These are phyloP conservation scores for Pionites leucogaster DNA, from an alignment of 2,113 vertebrate genomes.

Conservation along the genomic window DNA sequence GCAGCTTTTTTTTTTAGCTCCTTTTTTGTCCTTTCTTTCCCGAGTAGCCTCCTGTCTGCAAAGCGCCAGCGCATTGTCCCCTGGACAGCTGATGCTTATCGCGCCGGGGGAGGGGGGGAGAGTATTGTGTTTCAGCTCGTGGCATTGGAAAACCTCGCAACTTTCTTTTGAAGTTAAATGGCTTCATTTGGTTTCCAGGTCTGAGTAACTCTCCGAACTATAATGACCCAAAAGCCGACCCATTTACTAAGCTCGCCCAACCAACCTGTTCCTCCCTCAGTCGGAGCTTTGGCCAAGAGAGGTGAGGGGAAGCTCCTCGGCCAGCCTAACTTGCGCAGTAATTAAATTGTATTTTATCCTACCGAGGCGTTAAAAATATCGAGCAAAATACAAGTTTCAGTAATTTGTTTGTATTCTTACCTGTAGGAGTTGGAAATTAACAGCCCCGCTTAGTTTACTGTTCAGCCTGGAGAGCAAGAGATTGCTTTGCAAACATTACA, in stretches of 20 bases:
- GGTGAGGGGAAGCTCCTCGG: conserved; percentile 42
- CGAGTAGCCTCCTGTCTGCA: conserved; percentile 25
- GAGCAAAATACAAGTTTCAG: conserved; percentile 81
- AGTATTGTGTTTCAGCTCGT: conserved; percentile 76
- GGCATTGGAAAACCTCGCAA: conserved; percentile 70
- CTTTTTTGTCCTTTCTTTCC: not conserved
- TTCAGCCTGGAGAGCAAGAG: conserved; percentile 82
- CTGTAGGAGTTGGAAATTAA: conserved; percentile 82
- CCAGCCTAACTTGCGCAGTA: conserved; percentile 64
- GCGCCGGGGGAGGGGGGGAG: conserved; percentile 19
- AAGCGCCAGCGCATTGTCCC: conserved; percentile 70
- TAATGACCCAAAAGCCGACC: conserved; percentile 67
- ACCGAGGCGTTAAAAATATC: conserved; percentile 75
- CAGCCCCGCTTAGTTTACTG: conserved; percentile 81
- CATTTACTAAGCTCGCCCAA: conserved; percentile 11
- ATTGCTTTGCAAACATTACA: conserved; percentile 87
- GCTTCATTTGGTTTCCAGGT: conserved; percentile 74
- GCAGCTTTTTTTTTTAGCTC: not conserved
- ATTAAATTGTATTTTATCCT: conserved; percentile 81
- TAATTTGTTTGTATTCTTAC: conserved; percentile 86
- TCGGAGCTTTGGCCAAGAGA: conserved; percentile 38
- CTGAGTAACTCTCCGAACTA: conserved; percentile 67
- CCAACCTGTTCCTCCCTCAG: conserved; percentile 11
- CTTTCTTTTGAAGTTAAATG: conserved; percentile 80
- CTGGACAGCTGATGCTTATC: conserved; percentile 76